Percentiles rank a stretch among this genome's conserved stretches.
Evolutionary conservation across 2,797 vertebrate genomes (phyloP).

Genomic region (Halcyon chelicuti): DNA sequence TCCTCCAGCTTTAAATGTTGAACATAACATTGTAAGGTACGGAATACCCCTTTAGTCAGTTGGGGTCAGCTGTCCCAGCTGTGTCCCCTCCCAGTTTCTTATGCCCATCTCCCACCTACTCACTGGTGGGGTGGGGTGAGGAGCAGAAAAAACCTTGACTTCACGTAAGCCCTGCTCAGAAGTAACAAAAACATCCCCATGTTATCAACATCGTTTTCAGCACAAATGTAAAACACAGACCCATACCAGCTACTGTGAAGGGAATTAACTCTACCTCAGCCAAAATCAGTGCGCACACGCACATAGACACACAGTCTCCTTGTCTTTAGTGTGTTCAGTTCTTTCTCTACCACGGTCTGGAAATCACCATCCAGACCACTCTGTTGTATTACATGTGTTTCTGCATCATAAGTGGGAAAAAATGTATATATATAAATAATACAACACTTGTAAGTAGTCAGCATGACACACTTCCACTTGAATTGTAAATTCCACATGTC

Average conservation of each 20-base stretch:
- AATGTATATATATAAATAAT: not conserved
- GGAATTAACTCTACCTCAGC: not conserved
- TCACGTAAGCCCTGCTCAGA: not conserved
- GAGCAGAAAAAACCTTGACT: not conserved
- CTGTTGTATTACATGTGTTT: not conserved
- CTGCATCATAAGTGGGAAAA: not conserved
- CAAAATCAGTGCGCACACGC: not conserved
- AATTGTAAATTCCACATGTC: not conserved
- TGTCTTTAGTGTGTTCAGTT: not conserved
- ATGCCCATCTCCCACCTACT: not conserved
- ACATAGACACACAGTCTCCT: accelerated
- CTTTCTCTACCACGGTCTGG: not conserved
- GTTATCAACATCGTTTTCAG: not conserved
- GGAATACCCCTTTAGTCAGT: not conserved
- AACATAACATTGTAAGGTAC: not conserved
- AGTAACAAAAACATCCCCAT: not conserved
- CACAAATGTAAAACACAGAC: not conserved
- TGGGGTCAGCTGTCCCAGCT: not conserved
- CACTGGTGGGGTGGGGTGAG: not conserved
- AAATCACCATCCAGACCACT: not conserved
- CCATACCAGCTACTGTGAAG: accelerated
- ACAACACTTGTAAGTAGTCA: not conserved
- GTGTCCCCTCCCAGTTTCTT: not conserved
- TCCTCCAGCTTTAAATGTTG: not conserved
- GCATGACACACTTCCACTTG: not conserved